phyloP scores from a whole-genome alignment of 2,797 vertebrate species.

The Gambelia wislizenii region DNA sequence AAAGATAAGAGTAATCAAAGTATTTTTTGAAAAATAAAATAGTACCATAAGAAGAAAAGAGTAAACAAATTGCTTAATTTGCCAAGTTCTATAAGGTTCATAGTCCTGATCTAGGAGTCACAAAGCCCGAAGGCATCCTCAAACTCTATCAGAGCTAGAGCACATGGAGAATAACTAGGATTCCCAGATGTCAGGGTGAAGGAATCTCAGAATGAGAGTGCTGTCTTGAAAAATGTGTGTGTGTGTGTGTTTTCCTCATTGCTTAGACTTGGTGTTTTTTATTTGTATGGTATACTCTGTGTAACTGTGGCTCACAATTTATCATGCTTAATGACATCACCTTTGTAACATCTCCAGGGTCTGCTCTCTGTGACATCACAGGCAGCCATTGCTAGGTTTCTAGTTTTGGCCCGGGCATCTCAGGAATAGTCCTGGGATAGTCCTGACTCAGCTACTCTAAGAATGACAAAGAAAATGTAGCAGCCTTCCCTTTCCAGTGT shows the following conservation, averaged over 20 bases:
- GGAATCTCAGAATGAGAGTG: too few species aligned
- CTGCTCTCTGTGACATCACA: too few species aligned
- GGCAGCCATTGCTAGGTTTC: not conserved
- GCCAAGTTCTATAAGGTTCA: too few species aligned
- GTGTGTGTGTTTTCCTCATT: too few species aligned
- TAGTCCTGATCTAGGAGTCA: not conserved
- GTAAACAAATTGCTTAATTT: not conserved
- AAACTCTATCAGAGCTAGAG: not conserved
- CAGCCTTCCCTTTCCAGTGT: not conserved
- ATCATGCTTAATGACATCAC: too few species aligned
- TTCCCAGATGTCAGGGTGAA: too few species aligned
- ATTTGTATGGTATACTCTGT: too few species aligned
- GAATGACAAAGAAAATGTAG: not conserved
- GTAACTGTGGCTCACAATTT: too few species aligned
- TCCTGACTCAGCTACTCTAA: not conserved
- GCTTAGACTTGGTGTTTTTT: too few species aligned
- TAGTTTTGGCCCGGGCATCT: not conserved
- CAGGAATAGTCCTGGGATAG: not conserved
- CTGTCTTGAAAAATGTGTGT: too few species aligned
- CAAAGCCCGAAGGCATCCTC: not conserved
- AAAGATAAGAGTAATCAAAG: not conserved
- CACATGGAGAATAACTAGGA: not conserved
- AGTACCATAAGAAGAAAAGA: not conserved
- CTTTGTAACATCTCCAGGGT: too few species aligned
- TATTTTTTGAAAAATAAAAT: not conserved